Evolutionary conservation across 1,140 invertebrate genomes (phyloP), one percentile per base, ranked within the genome.

Genomic region (Drosophila mayri): DNA sequence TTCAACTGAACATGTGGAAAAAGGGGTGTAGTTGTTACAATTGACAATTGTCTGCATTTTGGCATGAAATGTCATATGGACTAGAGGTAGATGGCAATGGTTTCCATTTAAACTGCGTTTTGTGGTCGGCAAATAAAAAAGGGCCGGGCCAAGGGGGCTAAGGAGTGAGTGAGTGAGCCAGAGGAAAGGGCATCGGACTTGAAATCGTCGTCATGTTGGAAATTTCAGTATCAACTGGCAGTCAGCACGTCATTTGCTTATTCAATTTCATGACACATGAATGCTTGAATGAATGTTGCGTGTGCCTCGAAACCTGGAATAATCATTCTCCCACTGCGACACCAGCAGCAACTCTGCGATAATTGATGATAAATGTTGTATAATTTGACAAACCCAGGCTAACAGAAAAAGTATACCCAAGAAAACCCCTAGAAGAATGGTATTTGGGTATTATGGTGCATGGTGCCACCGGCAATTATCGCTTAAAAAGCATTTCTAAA

Each of bases 341-440:
- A 85, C 70, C 67, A 70, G 67, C 67, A 70, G 67, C 70, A 79
- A 67, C 80, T 65, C 76, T 80, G 72, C 84, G 84, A 88, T 88
- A 88, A 88, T 88, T 88, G 84, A 88, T 88, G 84, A 90, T 88
- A 88, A 88, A 88, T 88, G 84, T 88, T 88, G 85, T 88, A 88
- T 88, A 90, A 88, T 88, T 88, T 88, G 84, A 88, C 85, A 88
- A 87, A 87, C 75, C 75, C 65, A 71, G 38, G 38, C 62, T 44
- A 63, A 75, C 47, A 62, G 63, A 62, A 73, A 61, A 61, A 81
- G 59, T 58, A 73, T 66, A 74, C 60, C 70, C 43, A 71, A 52
- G 58, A 60, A 58, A 59, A 35, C 18, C 28, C 25, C 37, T 7
- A 18, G 18, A 67, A 28, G 37, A 55, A 30, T 32, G 37, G 37